A percentile compares a stretch with the other conserved stretches of the same genome.
Evolutionary conservation across 1,140 invertebrate species (phyloP).

Genomic region (Bemisia tabaci): DNA sequence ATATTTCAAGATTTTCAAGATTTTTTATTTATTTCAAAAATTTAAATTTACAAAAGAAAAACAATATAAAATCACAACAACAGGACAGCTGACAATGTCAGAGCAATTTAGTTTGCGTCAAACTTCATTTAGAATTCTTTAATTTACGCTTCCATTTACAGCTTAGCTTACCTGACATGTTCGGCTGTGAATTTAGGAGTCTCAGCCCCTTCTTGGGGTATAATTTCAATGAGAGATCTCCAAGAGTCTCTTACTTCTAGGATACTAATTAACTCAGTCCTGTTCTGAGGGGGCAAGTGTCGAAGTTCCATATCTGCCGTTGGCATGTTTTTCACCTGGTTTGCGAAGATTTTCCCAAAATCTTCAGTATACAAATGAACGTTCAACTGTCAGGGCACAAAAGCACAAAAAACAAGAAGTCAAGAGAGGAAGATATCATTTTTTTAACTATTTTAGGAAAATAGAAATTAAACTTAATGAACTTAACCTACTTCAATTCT

Average conservation of each 20-base stretch:
- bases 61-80: too few species aligned
- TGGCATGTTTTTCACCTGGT: too few species aligned
- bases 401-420: too few species aligned
- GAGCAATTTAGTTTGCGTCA: too few species aligned
- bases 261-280: not conserved
- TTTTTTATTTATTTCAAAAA: not conserved
- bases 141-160: conserved; percentile 11
- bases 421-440: too few species aligned
- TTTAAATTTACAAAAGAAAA: not conserved
- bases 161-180: not conserved
- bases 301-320: not conserved
- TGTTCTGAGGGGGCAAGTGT: not conserved
- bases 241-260: not conserved
- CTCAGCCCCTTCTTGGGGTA: not conserved
- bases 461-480: too few species aligned
- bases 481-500: too few species aligned
- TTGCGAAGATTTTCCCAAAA: too few species aligned
- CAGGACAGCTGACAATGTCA: too few species aligned
- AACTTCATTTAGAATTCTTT: not conserved
- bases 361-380: too few species aligned
- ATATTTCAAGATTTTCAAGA: not conserved
- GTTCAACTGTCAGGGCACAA: too few species aligned
- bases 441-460: too few species aligned
- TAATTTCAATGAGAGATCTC: not conserved
- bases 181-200: not conserved